Percentiles rank a stretch among this genome's conserved stretches.
Conservation (phyloP, 2,888 invertebrate genomes). For the Macroteleia sp. region DNA sequence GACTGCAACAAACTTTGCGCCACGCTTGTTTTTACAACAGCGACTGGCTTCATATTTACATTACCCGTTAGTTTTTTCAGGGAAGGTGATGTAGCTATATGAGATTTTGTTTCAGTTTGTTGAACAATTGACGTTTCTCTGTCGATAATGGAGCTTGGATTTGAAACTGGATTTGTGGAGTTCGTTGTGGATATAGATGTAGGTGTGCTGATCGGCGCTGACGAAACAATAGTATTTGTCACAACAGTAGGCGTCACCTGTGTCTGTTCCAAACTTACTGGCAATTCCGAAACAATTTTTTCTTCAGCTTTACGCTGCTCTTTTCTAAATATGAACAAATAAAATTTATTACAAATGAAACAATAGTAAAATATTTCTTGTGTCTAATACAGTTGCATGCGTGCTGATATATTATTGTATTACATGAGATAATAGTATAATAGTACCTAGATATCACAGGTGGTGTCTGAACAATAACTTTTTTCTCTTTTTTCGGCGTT, state of each 20-base stretch:
- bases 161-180: conserved; percentile 81
- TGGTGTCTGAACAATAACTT: conserved; percentile 68
- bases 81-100: conserved; percentile 66
- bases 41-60: conserved; percentile 76
- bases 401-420: too few relatives aligned
- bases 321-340: too few relatives aligned
- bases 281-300: conserved; percentile 64
- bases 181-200: conserved; percentile 74
- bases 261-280: conserved; percentile 66
- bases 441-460: conserved; percentile 72
- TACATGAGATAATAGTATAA: too few relatives aligned
- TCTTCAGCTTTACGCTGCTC: conserved; percentile 75
- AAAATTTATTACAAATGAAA: too few relatives aligned
- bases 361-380: too few relatives aligned
- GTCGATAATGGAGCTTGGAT: conserved; percentile 84
- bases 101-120: conserved; percentile 45
- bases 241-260: conserved; percentile 61
- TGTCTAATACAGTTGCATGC: too few relatives aligned
- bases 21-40: conserved; percentile 79
- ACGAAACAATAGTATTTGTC: conserved; percentile 67
- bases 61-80: conserved; percentile 74
- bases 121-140: conserved; percentile 69
- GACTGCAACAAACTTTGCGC: conserved; percentile 81
- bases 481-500: conserved; percentile 80
- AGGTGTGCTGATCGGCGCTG: conserved; percentile 54